Base-by-base conservation (phyloP, 1,140 invertebrate genomes). In the Drosophila orena region DNA sequence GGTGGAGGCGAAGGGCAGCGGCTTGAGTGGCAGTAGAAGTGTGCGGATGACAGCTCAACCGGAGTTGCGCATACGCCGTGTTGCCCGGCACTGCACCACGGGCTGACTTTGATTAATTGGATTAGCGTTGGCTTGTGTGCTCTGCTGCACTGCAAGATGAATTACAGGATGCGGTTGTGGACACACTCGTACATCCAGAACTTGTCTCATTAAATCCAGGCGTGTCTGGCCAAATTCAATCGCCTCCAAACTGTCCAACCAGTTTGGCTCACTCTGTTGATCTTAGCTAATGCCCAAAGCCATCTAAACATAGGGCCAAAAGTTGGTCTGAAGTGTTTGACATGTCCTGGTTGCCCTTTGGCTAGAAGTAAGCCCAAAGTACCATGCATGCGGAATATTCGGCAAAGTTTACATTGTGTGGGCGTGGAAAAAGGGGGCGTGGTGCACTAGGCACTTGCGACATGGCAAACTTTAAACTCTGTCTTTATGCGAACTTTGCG, bases 81-180 rank as follows among this genome's bases (percentile, higher is more conserved):
- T 53, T 56, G 58, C 22, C 65, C 42, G 40, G 20, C 24, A 35
- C 40, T 79, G 68, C 81, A 52, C 27, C 34, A 40, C 35, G 60
- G 44, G 27, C 44, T 78, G 79, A 81, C 79, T 54, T 66, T 81
- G 79, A 81, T 83, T 81, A 83, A 81, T 81, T 74, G 34, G 37
- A 24, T 34, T 24, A 30, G 44, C 37, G 24, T 22, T 27, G 7
- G 30, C 30, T 30, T 11, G 12, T 10, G 17, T 30, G 14, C 27
- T 44, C 34, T 57, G 65, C 55, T 56, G 30, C 77, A 60, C 40
- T 60, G 53, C 14, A 34, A 46, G 55, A 76, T 34, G 66, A 73
- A 72, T 66, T 52, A 38, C 59, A 17, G 20, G 44, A 46, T 66
- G 66, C 43, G 60, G 43, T 40, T 50, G 37, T 38, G 22, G 35